Percentiles rank a stretch among this genome's conserved stretches.
Evolutionary conservation across 2,113 vertebrate genomes (phyloP).

Genomic region (Daboia siamensis): DNA sequence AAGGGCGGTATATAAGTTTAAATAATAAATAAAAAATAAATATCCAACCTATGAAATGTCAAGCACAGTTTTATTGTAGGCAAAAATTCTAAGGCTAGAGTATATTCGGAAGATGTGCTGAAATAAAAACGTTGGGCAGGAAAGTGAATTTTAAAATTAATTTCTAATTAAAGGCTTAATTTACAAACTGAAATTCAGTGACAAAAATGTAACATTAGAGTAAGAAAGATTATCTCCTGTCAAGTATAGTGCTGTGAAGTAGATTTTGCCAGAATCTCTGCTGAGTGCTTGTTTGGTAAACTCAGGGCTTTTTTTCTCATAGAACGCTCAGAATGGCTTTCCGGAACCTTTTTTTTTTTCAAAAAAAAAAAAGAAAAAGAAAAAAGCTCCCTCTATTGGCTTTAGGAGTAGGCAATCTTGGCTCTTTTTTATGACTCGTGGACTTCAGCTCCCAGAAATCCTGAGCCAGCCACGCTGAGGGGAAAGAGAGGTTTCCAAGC

Average conservation of each 20-base stretch:
- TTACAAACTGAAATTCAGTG: background rate
- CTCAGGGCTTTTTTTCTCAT: background rate
- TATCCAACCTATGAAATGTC: background rate
- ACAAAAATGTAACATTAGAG: background rate
- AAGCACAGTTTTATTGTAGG: background rate
- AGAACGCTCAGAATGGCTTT: too few species aligned
- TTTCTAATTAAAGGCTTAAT: background rate
- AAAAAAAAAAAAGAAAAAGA: too few species aligned
- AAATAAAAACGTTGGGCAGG: background rate
- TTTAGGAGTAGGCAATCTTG: too few species aligned
- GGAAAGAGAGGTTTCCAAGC: too few species aligned
- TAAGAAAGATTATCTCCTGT: conserved; percentile 5
- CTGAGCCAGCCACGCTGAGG: too few species aligned
- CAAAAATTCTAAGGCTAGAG: background rate
- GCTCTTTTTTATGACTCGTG: too few species aligned
- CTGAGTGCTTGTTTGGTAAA: background rate
- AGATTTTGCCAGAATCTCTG: background rate
- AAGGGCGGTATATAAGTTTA: too few species aligned
- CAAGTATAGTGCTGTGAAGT: background rate
- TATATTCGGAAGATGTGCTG: background rate
- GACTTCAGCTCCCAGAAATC: too few species aligned
- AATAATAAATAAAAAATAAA: too few species aligned
- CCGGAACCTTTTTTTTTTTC: too few species aligned
- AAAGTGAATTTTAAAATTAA: background rate
- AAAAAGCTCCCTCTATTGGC: too few species aligned